These are phyloP conservation scores for Empidonax alnorum DNA, from an alignment of 2,113 vertebrate species.

Conservation along the genomic window DNA sequence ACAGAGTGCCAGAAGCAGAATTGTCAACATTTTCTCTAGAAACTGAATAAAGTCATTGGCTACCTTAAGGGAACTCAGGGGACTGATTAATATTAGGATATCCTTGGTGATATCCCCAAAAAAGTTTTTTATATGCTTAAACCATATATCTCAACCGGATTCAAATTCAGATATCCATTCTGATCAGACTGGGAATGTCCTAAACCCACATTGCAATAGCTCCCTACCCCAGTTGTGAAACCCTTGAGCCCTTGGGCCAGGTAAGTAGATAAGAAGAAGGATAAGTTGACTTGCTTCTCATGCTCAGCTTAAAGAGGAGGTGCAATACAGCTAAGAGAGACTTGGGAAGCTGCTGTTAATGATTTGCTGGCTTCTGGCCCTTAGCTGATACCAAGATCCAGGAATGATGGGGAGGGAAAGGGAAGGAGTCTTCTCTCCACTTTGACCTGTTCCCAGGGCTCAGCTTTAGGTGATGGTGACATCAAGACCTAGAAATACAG, in stretches of 20 bases:
- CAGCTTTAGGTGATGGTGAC: neutral
- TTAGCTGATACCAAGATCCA: neutral
- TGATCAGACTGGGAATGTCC: neutral
- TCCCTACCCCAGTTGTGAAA: neutral
- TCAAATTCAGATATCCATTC: neutral
- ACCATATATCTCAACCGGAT: neutral
- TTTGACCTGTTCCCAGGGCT: neutral
- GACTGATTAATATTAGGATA: neutral
- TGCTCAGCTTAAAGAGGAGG: neutral
- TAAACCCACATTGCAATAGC: neutral
- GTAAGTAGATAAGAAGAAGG: neutral
- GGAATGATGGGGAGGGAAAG: neutral
- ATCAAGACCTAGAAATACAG: neutral
- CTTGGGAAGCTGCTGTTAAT: neutral
- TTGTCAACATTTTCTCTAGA: neutral
- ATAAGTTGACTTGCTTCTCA: neutral
- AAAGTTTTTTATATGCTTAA: neutral
- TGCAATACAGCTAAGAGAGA: neutral
- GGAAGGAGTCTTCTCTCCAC: accelerated
- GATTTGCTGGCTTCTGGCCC: neutral
- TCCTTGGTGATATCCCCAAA: neutral
- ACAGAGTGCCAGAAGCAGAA: neutral
- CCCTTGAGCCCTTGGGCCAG: accelerated
- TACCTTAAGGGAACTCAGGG: neutral
- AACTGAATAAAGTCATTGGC: neutral